Conservation (phyloP, 2,797 vertebrate species). For the Diplodus puntazzo region DNA sequence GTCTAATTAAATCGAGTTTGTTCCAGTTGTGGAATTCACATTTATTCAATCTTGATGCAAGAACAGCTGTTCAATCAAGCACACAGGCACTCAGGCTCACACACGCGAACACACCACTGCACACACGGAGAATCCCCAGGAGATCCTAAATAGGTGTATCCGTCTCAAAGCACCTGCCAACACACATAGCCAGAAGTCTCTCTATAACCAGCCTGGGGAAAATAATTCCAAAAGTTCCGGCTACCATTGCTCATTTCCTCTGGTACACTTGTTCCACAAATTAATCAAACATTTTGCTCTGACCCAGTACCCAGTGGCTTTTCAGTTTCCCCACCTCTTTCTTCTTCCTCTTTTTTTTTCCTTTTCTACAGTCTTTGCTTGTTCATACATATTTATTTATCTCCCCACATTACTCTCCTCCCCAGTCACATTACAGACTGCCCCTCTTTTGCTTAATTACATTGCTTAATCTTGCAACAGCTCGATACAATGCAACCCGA, state of each 20-base stretch:
- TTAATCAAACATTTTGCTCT: constrained; percentile 60
- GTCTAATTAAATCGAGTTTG: constrained; percentile 79
- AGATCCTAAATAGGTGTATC: constrained; percentile 71
- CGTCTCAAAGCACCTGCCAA: constrained; percentile 70
- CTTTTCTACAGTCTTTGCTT: constrained; percentile 16
- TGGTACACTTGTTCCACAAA: constrained; percentile 45
- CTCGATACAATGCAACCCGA: constrained; percentile 43
- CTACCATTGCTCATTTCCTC: constrained; percentile 47
- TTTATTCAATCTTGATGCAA: constrained; percentile 70
- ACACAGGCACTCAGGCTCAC: constrained; percentile 29
- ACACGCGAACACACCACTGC: constrained; percentile 33
- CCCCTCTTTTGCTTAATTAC: constrained; percentile 62
- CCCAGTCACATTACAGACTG: constrained; percentile 51
- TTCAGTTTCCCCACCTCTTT: constrained; percentile 10
- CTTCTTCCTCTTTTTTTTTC: not conserved
- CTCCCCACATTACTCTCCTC: not conserved
- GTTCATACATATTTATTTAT: constrained; percentile 41
- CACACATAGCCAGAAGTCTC: constrained; percentile 63
- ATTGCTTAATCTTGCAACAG: constrained; percentile 66
- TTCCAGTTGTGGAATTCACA: constrained; percentile 78
- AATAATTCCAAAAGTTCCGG: constrained; percentile 58
- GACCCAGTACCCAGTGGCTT: constrained; percentile 38
- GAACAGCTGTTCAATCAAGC: constrained; percentile 77
- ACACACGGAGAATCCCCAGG: constrained; percentile 58
- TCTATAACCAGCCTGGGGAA: constrained; percentile 60